Percentiles rank a stretch among this genome's conserved stretches.
phyloP scores from a whole-genome alignment of 2,888 invertebrate genomes.

The Hermaeophaga mercurialis region DNA sequence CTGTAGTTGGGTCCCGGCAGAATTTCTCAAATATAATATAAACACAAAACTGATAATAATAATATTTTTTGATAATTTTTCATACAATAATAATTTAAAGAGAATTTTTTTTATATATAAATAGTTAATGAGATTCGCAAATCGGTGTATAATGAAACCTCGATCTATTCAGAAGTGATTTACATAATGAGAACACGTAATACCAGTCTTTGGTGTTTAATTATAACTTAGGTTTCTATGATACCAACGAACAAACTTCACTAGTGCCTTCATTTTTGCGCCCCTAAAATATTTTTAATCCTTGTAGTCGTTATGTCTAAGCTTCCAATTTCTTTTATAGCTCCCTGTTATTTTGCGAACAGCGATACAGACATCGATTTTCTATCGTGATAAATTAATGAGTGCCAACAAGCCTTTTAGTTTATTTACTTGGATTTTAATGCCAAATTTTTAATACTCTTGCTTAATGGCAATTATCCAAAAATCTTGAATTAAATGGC shows the following conservation, averaged over 20 bases:
- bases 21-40: too few relatives aligned
- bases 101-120: too few relatives aligned
- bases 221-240: slow-evolving; percentile 6
- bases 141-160: too few relatives aligned
- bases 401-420: neutral
- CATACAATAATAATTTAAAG: too few relatives aligned
- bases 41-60: too few relatives aligned
- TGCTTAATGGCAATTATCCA: slow-evolving; percentile 3
- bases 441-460: slow-evolving; percentile 3
- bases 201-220: too few relatives aligned
- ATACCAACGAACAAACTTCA: slow-evolving; percentile 7
- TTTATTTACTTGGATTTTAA: neutral
- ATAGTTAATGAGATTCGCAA: too few relatives aligned
- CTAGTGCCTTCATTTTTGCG: slow-evolving; percentile 1
- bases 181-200: too few relatives aligned
- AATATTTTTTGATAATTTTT: too few relatives aligned
- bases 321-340: slow-evolving; percentile 10
- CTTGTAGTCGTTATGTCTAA: slow-evolving; percentile 2
- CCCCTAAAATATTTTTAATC: slow-evolving; percentile 7
- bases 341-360: neutral
- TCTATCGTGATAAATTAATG: neutral
- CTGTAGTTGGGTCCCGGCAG: too few relatives aligned
- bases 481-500: neutral
- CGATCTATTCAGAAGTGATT: too few relatives aligned
- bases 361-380: neutral